These are phyloP conservation scores for Stigmatopora nigra DNA, from an alignment of 2,113 vertebrate species.

Conservation along the genomic window DNA sequence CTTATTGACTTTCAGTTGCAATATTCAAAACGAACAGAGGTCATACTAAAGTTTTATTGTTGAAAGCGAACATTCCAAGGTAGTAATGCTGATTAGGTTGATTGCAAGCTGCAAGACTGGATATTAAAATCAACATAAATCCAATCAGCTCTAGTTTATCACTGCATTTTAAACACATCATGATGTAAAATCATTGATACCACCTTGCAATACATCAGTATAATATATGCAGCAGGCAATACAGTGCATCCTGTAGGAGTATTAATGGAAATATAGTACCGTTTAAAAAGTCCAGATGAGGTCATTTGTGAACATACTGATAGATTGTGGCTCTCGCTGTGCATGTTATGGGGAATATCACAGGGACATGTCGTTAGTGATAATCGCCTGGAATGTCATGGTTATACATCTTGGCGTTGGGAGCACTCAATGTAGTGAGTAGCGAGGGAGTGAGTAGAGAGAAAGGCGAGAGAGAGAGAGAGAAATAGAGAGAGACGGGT, in stretches of 20 bases:
- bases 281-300: slow-evolving; percentile 23
- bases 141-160: slow-evolving; percentile 10
- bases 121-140: slow-evolving; percentile 24
- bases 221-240: background rate
- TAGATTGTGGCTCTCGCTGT: background rate
- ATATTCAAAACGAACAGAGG: slow-evolving; percentile 7
- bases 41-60: slow-evolving; percentile 4
- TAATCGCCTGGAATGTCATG: slow-evolving; percentile 28
- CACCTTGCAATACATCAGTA: background rate
- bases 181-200: background rate
- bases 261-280: slow-evolving; percentile 16
- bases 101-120: background rate
- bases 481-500: slow-evolving; percentile 6
- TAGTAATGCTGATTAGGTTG: slow-evolving; percentile 4
- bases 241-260: slow-evolving; percentile 2
- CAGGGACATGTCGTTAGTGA: slow-evolving; percentile 16
- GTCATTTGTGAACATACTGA: slow-evolving; percentile 23
- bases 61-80: background rate
- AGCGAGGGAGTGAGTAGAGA: slow-evolving; percentile 3
- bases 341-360: slow-evolving; percentile 23
- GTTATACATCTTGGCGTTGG: slow-evolving; percentile 33
- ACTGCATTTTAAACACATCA: background rate
- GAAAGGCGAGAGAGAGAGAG: slow-evolving; percentile 12
- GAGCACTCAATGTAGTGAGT: slow-evolving; percentile 8
- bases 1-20: slow-evolving; percentile 5